Conservation (phyloP, 1,140 invertebrate genomes). For the Odontomachus brunneus region DNA sequence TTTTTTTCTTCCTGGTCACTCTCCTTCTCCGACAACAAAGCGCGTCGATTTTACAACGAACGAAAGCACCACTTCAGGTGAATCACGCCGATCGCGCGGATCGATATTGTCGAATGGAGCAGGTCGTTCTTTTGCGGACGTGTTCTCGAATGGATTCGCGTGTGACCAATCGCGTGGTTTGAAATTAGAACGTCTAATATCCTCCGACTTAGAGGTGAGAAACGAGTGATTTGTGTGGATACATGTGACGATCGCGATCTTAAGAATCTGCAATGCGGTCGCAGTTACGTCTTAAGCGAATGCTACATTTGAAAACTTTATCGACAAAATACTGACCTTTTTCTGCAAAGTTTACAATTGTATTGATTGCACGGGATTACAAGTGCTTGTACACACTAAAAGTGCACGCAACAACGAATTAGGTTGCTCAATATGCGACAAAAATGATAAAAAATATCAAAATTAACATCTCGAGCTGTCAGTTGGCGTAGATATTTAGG, state of each 20-base stretch:
- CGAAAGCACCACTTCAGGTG: conserved; percentile 39
- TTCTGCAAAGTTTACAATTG: too few relatives aligned
- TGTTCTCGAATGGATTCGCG: conserved; percentile 31
- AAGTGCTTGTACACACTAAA: too few relatives aligned
- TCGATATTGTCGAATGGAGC: conserved; percentile 13
- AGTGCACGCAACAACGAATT: too few relatives aligned
- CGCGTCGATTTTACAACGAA: conserved; percentile 31
- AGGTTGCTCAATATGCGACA: too few relatives aligned
- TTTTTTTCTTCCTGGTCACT: conserved; percentile 23
- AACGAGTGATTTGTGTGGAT: neutral
- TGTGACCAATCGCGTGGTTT: conserved; percentile 18
- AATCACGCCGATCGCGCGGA: conserved; percentile 7
- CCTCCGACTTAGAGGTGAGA: neutral
- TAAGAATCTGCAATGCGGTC: too few relatives aligned
- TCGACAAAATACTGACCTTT: too few relatives aligned
- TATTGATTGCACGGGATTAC: too few relatives aligned
- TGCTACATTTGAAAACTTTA: too few relatives aligned
- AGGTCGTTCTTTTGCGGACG: neutral
- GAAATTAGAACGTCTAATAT: conserved; percentile 40
- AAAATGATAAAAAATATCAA: too few relatives aligned
- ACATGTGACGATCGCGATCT: conserved; percentile 8
- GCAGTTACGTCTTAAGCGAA: too few relatives aligned
- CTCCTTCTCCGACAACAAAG: conserved; percentile 49
- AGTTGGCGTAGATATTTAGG: too few relatives aligned
- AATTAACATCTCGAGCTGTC: too few relatives aligned